These are phyloP conservation scores for Priocnemis perturbator DNA, from an alignment of 2,888 invertebrate genomes.

Conservation along the genomic window DNA sequence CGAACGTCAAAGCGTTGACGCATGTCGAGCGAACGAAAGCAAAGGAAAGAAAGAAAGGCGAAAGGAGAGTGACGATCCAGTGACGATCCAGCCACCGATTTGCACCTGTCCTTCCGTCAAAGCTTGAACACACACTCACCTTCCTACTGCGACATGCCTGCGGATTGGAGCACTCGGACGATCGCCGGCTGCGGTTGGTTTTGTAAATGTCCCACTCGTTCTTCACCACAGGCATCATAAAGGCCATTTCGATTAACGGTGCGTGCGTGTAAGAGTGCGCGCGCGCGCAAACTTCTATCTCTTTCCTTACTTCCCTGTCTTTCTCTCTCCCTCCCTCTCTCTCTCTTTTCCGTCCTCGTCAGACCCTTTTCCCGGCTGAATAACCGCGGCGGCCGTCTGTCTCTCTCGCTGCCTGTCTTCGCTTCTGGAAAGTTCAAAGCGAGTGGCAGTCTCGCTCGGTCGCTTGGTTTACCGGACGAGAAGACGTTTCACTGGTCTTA, in stretches of 20 bases:
- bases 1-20: too few relatives aligned
- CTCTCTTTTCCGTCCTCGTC: constrained; percentile 3
- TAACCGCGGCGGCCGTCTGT: too few relatives aligned
- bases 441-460: constrained; percentile 12
- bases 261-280: constrained; percentile 32
- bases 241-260: constrained; percentile 85
- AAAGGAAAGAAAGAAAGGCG: too few relatives aligned
- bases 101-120: background rate
- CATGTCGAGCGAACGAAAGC: too few relatives aligned
- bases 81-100: too few relatives aligned
- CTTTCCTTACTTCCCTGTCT: constrained; percentile 26
- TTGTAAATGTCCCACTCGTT: constrained; percentile 96
- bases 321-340: constrained; percentile 3
- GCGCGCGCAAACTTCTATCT: constrained; percentile 26
- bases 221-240: constrained; percentile 96
- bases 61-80: too few relatives aligned
- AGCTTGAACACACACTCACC: constrained; percentile 64
- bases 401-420: constrained; percentile 20
- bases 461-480: background rate
- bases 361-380: constrained; percentile 1
- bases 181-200: constrained; percentile 85
- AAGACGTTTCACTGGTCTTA: background rate
- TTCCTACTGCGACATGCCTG: constrained; percentile 81
- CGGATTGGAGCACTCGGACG: constrained; percentile 84
- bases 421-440: constrained; percentile 45